Evolutionary conservation across 2,797 vertebrate genomes (phyloP).

Genomic region (Oreochromis mossambicus): DNA sequence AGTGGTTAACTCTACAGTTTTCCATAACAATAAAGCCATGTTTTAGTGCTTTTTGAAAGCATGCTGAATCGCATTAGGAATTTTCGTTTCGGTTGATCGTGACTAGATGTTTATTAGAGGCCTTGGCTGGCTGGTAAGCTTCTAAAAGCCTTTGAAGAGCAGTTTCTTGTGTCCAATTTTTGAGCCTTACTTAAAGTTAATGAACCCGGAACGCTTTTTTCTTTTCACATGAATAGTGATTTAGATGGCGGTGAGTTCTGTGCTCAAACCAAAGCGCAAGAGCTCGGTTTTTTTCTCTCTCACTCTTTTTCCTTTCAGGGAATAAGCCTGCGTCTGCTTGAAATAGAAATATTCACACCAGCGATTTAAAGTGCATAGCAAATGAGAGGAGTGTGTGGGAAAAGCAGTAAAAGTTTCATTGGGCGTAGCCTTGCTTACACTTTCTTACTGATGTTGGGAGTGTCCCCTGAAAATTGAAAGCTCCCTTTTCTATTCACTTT

Average conservation of each 20-base stretch:
- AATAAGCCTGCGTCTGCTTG: constrained; percentile 22
- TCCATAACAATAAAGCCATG: background rate
- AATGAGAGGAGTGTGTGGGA: constrained; percentile 29
- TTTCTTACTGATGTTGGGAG: constrained; percentile 40
- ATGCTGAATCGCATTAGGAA: background rate
- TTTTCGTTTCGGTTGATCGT: background rate
- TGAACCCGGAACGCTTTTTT: constrained; percentile 2
- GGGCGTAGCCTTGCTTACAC: constrained; percentile 36
- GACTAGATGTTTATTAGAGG: background rate
- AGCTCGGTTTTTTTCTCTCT: background rate
- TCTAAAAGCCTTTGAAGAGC: background rate
- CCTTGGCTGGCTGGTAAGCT: background rate
- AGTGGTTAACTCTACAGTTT: background rate
- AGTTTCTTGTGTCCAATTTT: constrained; percentile 24
- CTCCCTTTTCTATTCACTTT: background rate
- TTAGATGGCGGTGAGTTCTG: constrained; percentile 8
- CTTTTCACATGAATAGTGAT: constrained; percentile 31
- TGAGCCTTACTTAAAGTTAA: constrained; percentile 19
- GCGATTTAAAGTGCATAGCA: constrained; percentile 45
- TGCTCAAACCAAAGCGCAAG: background rate
- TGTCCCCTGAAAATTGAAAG: constrained; percentile 27
- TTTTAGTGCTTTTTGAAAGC: background rate
- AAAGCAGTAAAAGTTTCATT: constrained; percentile 58
- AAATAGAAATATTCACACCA: constrained; percentile 52
- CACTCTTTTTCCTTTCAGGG: constrained; percentile 7